Evolutionary conservation across 2,113 vertebrate species (phyloP), one percentile per base, ranked within the genome.

Genomic region (Neodon shergylaensis): DNA sequence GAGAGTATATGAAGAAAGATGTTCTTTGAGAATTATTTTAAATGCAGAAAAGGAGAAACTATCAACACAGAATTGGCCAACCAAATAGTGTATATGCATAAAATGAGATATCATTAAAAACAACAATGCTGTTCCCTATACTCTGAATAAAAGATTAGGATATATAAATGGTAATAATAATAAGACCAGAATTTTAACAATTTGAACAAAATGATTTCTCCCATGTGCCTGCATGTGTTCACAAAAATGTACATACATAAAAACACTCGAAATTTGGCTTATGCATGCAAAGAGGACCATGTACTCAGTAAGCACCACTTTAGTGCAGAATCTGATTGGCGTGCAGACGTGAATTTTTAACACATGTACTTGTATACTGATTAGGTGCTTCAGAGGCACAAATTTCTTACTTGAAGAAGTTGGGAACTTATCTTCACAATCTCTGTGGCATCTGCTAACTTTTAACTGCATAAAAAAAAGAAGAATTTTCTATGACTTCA

Each of bases 381-480:
- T 93, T 66, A 76, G 36, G 4, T 96, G 79, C 87, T n/a, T 36
- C 87, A 93, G 63, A 86, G 42, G 39, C 88, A 16, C 7, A 73
- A 49, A 42, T 10, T 88, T 66, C 92, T 88, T 82, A 94, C 52
- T 94, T 90, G 92, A 92, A 92, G 88, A 3, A 12, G 65, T 70
- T 90, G 21, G 2, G 19, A 82, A 90, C 24, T 86, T 17, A 82
- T 91, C 92, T 77, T 77, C 14, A 33, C 7, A 42, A 63, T 90
- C 90, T 87, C 28, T 90, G 19, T 3, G 90, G 11, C 82, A 33
- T 17, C 42, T 1, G 47, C 21, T 82, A 96, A 95, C 22, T 91
- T 95, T 65, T 47, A 31, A 91, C 7, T 6, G 70, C 66, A 79
- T 24, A 5, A 82, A 94, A 17, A 95, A 74, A 65, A 47, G 49